phyloP scores from a whole-genome alignment of 2,113 vertebrate genomes.

The Archilochus colubris region DNA sequence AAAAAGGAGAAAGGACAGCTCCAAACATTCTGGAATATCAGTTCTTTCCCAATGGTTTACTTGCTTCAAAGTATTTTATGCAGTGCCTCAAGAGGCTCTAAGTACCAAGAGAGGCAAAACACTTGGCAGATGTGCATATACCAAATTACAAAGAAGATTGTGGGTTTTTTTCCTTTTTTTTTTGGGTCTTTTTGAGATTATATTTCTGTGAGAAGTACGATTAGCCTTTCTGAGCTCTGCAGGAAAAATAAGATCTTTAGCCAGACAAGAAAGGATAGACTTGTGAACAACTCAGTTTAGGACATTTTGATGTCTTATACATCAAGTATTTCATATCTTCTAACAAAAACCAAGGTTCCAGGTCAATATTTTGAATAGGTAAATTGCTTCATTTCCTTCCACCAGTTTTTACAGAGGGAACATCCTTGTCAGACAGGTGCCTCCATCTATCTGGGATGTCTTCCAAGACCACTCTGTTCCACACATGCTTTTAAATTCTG shows the following conservation, averaged over 20 bases:
- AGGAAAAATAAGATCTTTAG: not conserved
- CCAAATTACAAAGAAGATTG: not conserved
- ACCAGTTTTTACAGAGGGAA: not conserved
- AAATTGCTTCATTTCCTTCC: not conserved
- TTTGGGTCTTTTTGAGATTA: not conserved
- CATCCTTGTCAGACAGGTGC: not conserved
- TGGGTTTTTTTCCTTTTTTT: not conserved
- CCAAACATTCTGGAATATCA: not conserved
- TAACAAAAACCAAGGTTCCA: not conserved
- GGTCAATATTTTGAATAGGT: not conserved
- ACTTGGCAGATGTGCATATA: not conserved
- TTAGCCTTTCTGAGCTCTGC: not conserved
- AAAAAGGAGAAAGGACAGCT: not conserved
- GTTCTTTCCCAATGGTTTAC: not conserved
- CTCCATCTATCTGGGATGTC: not conserved
- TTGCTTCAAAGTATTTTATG: not conserved
- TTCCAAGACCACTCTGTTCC: not conserved
- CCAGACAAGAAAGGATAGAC: not conserved
- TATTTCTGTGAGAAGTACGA: not conserved
- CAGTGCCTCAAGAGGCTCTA: not conserved
- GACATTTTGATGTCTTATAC: not conserved
- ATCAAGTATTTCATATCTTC: not conserved
- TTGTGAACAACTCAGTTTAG: not conserved
- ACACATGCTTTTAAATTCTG: not conserved
- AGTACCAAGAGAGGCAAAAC: not conserved